Evolutionary conservation across 1,140 invertebrate species (phyloP), one percentile per base, ranked within the genome.

Genomic region (Zeugodacus cucurbitae): DNA sequence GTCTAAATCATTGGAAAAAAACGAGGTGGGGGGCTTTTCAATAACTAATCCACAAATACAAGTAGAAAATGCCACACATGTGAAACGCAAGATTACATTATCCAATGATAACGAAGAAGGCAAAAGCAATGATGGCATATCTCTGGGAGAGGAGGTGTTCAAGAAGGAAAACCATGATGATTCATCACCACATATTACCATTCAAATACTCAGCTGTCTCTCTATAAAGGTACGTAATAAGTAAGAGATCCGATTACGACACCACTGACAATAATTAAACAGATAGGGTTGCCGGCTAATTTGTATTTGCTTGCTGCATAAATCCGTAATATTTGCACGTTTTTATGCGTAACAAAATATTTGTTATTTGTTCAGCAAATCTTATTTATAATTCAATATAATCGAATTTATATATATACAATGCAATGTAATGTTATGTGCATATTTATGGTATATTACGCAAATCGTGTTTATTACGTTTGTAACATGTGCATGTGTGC

Each of bases 171-270:
- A 82, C 74, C 74, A 82, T 91, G 92, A 93, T 90, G 92, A 92
- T 90, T 90, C 89, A 89, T 92, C 91, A 88, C 89, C 90, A 88
- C 89, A 92, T 90, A 93, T 93, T 91, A 90, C 89, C 90, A 90
- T 91, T 90, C 92, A 93, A 91, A 93, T 93, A 92, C 90, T 92
- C 88, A 92, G 91, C 89, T 93, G 91, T 90, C 91, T 93, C 89
- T 93, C 92, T 90, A 92, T 93, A 90, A 92, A 93, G 91, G 92
- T 93, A 93, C 92, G 88, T 88, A 90, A 48, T 82, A 82, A 82
- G 22, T 48, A 82, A 89, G 62, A 88, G 67, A 70, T 57, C 74
- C 74, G 74, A 82, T 82, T 82, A 82, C 74, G 74, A 48, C 74
- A 82, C 74, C 74, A 82, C 74, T 82, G 74, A 82, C 74, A 82